Conservation (phyloP, 2,888 invertebrate genomes). For the Phalera bucephala region DNA sequence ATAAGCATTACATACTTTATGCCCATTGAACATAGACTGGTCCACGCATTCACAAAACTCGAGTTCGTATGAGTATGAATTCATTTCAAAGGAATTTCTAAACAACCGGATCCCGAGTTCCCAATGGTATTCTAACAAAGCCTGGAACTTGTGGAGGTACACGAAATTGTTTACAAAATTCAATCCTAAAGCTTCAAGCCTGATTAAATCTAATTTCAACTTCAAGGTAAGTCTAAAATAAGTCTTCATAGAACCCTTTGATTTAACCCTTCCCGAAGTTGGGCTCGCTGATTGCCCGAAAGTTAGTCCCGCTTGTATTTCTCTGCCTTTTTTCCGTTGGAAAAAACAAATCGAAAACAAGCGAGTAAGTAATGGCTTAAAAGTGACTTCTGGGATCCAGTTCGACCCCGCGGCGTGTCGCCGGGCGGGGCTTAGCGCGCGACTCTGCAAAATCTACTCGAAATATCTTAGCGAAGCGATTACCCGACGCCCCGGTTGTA, state of each 20-base stretch:
- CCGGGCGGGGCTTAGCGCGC: conserved; percentile 34
- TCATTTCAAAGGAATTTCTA: conserved; percentile 78
- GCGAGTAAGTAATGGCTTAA: conserved; percentile 76
- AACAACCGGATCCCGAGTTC: conserved; percentile 74
- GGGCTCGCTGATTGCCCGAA: conserved; percentile 78
- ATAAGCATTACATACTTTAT: conserved; percentile 52
- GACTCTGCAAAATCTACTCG: conserved; percentile 21
- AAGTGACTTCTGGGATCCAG: conserved; percentile 64
- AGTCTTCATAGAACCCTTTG: conserved; percentile 83
- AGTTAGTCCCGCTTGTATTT: conserved; percentile 71
- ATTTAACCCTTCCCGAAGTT: conserved; percentile 79
- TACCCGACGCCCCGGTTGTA: conserved; percentile 38
- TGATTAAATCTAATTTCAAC: conserved; percentile 83
- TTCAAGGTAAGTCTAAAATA: conserved; percentile 82
- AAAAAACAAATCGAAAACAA: conserved; percentile 79
- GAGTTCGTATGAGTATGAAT: conserved; percentile 72
- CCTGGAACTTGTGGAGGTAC: conserved; percentile 80
- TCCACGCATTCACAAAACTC: conserved; percentile 63
- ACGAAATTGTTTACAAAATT: conserved; percentile 83
- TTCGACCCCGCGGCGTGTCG: conserved; percentile 38
- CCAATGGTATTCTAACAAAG: conserved; percentile 81
- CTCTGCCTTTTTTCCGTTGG: conserved; percentile 66
- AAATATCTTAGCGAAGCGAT: conserved; percentile 42
- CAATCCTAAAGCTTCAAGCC: conserved; percentile 82
- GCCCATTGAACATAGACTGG: conserved; percentile 60